These are phyloP conservation scores for Malthinus seriepunctatus DNA, from an alignment of 2,888 invertebrate genomes.

Conservation along the genomic window DNA sequence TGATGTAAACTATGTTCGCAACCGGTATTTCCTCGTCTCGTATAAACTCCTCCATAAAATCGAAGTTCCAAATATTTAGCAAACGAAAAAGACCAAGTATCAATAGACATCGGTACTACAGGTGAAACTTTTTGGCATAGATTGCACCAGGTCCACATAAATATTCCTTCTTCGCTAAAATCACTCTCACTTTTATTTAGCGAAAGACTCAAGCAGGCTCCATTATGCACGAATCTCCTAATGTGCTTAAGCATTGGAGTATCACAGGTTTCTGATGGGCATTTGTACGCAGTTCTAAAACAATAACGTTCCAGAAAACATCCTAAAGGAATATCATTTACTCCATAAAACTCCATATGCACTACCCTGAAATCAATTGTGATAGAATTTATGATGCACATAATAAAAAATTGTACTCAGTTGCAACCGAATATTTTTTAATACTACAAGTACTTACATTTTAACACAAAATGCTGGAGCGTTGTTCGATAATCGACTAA, in stretches of 20 bases:
- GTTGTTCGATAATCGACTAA: conserved; percentile 72
- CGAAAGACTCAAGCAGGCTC: conserved; percentile 83
- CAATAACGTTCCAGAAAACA: conserved; percentile 93
- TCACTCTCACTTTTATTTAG: conserved; percentile 62
- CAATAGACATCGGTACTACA: conserved; percentile 74
- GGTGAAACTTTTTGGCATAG: conserved; percentile 70
- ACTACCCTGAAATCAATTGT: conserved; percentile 66
- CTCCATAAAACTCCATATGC: conserved; percentile 93
- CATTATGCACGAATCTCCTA: conserved; percentile 87
- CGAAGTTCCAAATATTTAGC: conserved; percentile 89
- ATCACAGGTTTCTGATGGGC: conserved; percentile 78
- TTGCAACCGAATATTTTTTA: too few species aligned
- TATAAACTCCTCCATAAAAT: conserved; percentile 76
- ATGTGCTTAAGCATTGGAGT: conserved; percentile 87
- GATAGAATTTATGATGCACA: background rate
- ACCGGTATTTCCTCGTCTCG: conserved; percentile 58
- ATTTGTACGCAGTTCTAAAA: conserved; percentile 81
- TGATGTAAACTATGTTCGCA: conserved; percentile 84
- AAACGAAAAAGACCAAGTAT: conserved; percentile 83
- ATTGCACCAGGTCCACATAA: conserved; percentile 85
- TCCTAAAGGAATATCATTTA: conserved; percentile 93
- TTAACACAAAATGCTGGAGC: conserved; percentile 88
- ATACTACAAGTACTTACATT: conserved; percentile 19
- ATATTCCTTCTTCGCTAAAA: conserved; percentile 61
- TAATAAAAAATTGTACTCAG: background rate